These are phyloP conservation scores for Conistra vaccinii DNA, from an alignment of 2,888 invertebrate species.

Conservation along the genomic window DNA sequence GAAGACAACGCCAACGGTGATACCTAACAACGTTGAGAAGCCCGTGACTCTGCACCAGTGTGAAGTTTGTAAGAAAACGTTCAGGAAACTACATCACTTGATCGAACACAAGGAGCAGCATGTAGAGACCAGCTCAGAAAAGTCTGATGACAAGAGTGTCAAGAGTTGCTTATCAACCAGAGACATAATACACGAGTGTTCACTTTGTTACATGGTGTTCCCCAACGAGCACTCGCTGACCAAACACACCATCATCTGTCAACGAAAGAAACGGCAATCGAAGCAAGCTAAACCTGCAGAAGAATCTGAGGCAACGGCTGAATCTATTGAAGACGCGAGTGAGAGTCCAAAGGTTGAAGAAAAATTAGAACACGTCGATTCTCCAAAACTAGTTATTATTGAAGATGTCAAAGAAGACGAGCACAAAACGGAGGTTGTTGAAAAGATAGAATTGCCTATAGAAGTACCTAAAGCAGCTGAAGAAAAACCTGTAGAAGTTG, in stretches of 20 bases:
- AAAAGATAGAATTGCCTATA: constrained; percentile 52
- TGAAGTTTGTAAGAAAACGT: constrained; percentile 86
- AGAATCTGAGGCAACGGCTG: constrained; percentile 55
- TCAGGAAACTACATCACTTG: constrained; percentile 85
- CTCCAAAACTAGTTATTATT: constrained; percentile 57
- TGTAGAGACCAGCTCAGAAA: constrained; percentile 83
- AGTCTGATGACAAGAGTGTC: constrained; percentile 86
- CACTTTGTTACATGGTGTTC: constrained; percentile 89
- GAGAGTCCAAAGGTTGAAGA: constrained; percentile 49
- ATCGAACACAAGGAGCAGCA: constrained; percentile 89
- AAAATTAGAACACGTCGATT: constrained; percentile 53
- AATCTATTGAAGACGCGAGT: constrained; percentile 59
- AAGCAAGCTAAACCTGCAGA: constrained; percentile 68
- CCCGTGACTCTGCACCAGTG: constrained; percentile 79
- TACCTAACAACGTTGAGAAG: constrained; percentile 67
- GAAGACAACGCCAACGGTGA: constrained; percentile 67
- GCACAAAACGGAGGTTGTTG: constrained; percentile 53
- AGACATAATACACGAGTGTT: constrained; percentile 89
- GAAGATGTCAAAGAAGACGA: constrained; percentile 58
- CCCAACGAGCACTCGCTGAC: constrained; percentile 88
- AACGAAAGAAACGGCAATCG: constrained; percentile 85
- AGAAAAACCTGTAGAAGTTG: constrained; percentile 46
- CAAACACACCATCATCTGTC: constrained; percentile 85
- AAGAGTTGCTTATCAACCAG: constrained; percentile 85
- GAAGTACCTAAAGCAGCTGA: constrained; percentile 38